These are phyloP conservation scores for Sebastolobus alascanus DNA, from an alignment of 2,797 vertebrate species.

Conservation along the genomic window DNA sequence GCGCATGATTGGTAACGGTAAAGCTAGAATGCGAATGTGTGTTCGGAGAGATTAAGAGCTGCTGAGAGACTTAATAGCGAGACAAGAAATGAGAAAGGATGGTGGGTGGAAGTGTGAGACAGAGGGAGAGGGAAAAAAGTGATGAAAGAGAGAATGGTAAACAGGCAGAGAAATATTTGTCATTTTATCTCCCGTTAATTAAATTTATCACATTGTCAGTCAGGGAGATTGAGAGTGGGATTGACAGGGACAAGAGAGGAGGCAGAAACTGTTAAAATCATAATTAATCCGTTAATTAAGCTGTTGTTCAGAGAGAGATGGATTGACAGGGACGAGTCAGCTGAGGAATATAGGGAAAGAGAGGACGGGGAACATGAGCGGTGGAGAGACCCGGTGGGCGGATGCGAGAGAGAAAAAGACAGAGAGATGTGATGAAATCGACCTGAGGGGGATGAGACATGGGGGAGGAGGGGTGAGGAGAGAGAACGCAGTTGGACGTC, in stretches of 20 bases:
- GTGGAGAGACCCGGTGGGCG: conserved; percentile 63
- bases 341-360: conserved; percentile 5
- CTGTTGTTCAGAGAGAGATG: conserved; percentile 30
- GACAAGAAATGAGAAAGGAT: conserved; percentile 31
- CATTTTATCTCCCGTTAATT: conserved; percentile 46
- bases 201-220: conserved; percentile 54
- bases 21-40: conserved; percentile 28
- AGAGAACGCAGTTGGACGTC: conserved; percentile 2
- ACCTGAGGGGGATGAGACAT: conserved; percentile 41
- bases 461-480: conserved; percentile 22
- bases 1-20: conserved; percentile 14
- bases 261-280: conserved; percentile 18
- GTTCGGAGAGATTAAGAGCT: conserved; percentile 42
- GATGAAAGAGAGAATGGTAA: conserved; percentile 41
- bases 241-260: conserved; percentile 11
- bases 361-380: conserved; percentile 29
- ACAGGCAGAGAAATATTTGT: conserved; percentile 36
- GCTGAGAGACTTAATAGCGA: conserved; percentile 39
- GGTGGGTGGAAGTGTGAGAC: conserved; percentile 76
- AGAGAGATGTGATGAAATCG: conserved; percentile 51
- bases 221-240: conserved; percentile 26
- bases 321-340: conserved; percentile 40
- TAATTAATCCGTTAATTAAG: conserved; percentile 59
- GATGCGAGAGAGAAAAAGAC: conserved; percentile 24
- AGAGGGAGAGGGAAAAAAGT: conserved; percentile 49